Base-by-base conservation (phyloP, 1,140 invertebrate genomes). In the Penaeus chinensis region DNA sequence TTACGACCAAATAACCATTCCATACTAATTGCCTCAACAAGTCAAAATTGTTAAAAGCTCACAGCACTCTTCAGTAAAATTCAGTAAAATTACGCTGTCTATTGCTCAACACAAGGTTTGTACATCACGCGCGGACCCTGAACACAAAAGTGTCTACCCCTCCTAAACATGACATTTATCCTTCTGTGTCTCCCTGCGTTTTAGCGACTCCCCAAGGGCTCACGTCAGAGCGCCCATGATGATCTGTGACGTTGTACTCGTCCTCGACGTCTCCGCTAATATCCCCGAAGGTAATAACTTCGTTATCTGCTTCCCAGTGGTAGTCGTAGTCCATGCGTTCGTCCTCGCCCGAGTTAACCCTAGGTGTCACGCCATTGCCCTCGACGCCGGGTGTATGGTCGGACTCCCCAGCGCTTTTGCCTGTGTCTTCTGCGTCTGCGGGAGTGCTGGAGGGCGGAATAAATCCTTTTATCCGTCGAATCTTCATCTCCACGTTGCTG, bases 401-500 rank as follows among this genome's bases (percentile, higher is more conserved):
- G 32, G 71, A 37, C 18, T 19, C 16, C 10, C 54, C 54, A 11
- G n/a, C 4, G 20, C 71, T 1, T 37, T 16, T 74, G 27, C n/a
- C n/a, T 74, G 71, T 24, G 18, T 32, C 42, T 74, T 20, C 71
- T 27, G 24, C 19, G 69, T 13, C 80, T 54, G 54, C 10, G 54
- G 54, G 54, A 54, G 54, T 54, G 11, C 54, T 13, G 54, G 54
- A 54, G 54, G 54, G 54, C 10, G 54, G 5, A 8, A 54, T 54
- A 16, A 54, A 54, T 2, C 16, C 16, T 13, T 54, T 11, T 54
- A 10, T 54, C 54, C 54, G 71, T 1, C 86, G 79, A 24, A 87
- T 82, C 62, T 87, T 87, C 86, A 87, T 87, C 47, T 87, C 86
- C 5, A 87, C 42, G 32, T 61, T 5, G 10, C 69, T 87, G 61